Percentiles rank a stretch among this genome's conserved stretches.
These are phyloP conservation scores for Dryobates pubescens DNA, from an alignment of 2,797 vertebrate species.

Conservation along the genomic window DNA sequence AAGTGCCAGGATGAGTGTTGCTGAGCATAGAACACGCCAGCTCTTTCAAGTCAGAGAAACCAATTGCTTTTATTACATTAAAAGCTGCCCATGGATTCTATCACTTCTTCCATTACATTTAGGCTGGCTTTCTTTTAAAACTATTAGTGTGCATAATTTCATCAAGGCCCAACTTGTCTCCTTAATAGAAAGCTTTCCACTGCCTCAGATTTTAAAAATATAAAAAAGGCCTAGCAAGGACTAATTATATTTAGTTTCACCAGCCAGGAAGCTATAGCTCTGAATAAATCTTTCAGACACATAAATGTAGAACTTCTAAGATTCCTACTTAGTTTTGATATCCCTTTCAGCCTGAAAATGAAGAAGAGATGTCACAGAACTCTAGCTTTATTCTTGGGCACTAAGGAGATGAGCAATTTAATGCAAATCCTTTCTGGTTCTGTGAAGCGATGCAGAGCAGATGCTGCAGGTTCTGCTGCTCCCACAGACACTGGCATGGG, in stretches of 20 bases:
- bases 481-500: not conserved
- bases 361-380: not conserved
- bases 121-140: slow-evolving; percentile 27
- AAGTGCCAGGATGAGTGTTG: slow-evolving; percentile 63
- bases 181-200: not conserved
- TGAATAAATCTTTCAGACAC: not conserved
- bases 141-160: slow-evolving; percentile 19
- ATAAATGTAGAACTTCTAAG: not conserved
- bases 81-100: slow-evolving; percentile 28
- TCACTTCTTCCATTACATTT: slow-evolving; percentile 11
- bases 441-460: not conserved
- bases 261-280: not conserved
- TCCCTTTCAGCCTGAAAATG: not conserved
- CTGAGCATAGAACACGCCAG: slow-evolving; percentile 34
- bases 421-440: not conserved
- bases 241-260: not conserved
- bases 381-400: not conserved
- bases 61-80: slow-evolving; percentile 49
- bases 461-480: not conserved
- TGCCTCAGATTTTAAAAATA: not conserved
- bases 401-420: not conserved
- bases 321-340: not conserved
- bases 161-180: not conserved
- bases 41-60: slow-evolving; percentile 62
- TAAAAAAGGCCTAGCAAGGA: not conserved